Conservation (phyloP, 2,888 invertebrate species). For the Esperia sulphurella region DNA sequence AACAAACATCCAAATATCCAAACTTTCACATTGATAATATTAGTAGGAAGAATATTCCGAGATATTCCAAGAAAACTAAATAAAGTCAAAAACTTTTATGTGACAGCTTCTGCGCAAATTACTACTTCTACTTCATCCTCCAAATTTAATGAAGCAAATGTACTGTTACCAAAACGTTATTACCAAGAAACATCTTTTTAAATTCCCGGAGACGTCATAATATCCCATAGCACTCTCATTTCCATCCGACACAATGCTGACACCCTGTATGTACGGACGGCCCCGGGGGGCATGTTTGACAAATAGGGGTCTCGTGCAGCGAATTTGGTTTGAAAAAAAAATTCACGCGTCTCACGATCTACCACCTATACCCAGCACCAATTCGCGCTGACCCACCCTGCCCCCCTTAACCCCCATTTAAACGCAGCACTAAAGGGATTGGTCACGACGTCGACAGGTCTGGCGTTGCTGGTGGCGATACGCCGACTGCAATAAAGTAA, state of each 20-base stretch:
- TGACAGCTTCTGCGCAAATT: too few relatives aligned
- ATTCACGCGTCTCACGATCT: slow-evolving; percentile 49
- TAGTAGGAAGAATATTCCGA: too few relatives aligned
- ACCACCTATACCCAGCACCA: slow-evolving; percentile 44
- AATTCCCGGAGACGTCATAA: slow-evolving; percentile 34
- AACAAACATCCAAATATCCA: too few relatives aligned
- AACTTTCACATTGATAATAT: too few relatives aligned
- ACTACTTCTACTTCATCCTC: slow-evolving; percentile 41
- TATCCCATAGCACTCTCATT: slow-evolving; percentile 30
- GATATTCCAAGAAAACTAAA: too few relatives aligned
- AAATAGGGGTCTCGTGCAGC: slow-evolving; percentile 67
- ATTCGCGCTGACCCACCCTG: slow-evolving; percentile 28
- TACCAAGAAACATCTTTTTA: slow-evolving; percentile 26
- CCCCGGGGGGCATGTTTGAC: slow-evolving; percentile 56
- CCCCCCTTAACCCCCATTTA: slow-evolving; percentile 15
- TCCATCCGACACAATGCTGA: slow-evolving; percentile 32
- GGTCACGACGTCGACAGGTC: slow-evolving; percentile 34
- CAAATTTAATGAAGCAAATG: slow-evolving; percentile 35
- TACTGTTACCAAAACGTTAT: slow-evolving; percentile 5
- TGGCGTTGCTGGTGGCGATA: slow-evolving; percentile 39
- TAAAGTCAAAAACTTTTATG: too few relatives aligned
- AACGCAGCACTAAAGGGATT: slow-evolving; percentile 13
- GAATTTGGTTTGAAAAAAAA: slow-evolving; percentile 65
- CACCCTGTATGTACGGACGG: slow-evolving; percentile 29
- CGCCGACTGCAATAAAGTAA: slow-evolving; percentile 71